Conservation (phyloP, 2,888 invertebrate species). For the Melinaea menophilus region DNA sequence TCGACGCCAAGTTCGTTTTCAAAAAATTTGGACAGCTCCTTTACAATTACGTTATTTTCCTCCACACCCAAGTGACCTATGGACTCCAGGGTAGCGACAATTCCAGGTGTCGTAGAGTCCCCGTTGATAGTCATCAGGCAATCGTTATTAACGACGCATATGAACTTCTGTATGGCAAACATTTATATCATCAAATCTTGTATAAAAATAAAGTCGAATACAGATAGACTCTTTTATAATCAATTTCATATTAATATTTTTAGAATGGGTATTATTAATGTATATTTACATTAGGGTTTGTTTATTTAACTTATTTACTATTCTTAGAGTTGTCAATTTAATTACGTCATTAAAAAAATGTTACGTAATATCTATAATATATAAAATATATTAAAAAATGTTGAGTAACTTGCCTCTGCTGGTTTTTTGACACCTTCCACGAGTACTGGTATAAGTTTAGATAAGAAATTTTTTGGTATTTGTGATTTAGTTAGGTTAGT, state of each 20-base stretch:
- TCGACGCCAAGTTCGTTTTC: slow-evolving; percentile 51
- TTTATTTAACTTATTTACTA: too few relatives aligned
- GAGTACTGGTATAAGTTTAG: slow-evolving; percentile 49
- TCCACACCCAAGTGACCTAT: slow-evolving; percentile 36
- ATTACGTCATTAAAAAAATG: neutral
- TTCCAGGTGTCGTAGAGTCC: slow-evolving; percentile 30
- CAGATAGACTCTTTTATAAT: too few relatives aligned
- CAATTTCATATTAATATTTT: too few relatives aligned
- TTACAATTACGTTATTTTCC: slow-evolving; percentile 40
- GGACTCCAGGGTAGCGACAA: slow-evolving; percentile 34
- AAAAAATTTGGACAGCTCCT: slow-evolving; percentile 47
- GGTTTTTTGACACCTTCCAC: slow-evolving; percentile 44
- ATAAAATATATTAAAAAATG: neutral
- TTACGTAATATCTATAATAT: neutral
- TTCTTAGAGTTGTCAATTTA: neutral
- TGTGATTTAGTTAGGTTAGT: slow-evolving; percentile 50
- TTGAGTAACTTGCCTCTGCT: slow-evolving; percentile 39
- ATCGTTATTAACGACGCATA: slow-evolving; percentile 32
- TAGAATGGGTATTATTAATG: too few relatives aligned
- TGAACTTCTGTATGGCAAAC: slow-evolving; percentile 32
- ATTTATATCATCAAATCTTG: neutral
- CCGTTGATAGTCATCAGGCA: slow-evolving; percentile 33
- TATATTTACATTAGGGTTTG: too few relatives aligned
- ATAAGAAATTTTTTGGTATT: slow-evolving; percentile 53
- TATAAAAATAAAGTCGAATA: too few relatives aligned